These are phyloP conservation scores for Cyanoramphus novaezelandiae DNA, from an alignment of 2,113 vertebrate species.

Conservation along the genomic window DNA sequence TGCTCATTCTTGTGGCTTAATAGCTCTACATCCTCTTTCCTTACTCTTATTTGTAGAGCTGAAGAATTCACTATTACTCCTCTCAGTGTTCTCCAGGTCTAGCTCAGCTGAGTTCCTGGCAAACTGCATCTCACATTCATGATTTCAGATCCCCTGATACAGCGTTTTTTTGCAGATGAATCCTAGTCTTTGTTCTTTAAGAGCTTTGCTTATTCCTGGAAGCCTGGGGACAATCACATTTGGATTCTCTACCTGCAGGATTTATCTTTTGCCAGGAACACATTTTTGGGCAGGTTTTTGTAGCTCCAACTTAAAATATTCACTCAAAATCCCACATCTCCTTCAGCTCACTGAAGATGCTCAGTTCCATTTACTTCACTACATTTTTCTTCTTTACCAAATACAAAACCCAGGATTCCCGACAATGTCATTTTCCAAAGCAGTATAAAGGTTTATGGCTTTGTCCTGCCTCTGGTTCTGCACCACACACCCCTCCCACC, in stretches of 20 bases:
- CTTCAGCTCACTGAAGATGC: background rate
- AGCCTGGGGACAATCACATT: background rate
- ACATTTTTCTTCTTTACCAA: background rate
- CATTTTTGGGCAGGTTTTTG: background rate
- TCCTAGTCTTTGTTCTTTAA: background rate
- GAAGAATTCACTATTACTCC: background rate
- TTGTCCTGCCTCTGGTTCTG: background rate
- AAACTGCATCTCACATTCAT: background rate
- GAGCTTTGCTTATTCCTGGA: background rate
- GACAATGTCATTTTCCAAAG: background rate
- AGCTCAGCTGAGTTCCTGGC: background rate
- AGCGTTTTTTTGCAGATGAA: background rate
- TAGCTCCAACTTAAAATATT: background rate
- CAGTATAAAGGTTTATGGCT: too few relatives aligned
- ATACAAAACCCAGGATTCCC: background rate
- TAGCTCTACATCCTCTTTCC: background rate
- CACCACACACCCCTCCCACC: background rate
- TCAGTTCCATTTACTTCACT: background rate
- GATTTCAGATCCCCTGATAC: background rate
- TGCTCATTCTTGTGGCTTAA: background rate
- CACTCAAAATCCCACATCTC: background rate
- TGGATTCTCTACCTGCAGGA: background rate
- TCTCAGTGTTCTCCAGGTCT: background rate
- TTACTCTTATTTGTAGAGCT: background rate
- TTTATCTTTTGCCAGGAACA: background rate